Conservation (phyloP, 2,888 invertebrate genomes). For the Cerastis leucographa region DNA sequence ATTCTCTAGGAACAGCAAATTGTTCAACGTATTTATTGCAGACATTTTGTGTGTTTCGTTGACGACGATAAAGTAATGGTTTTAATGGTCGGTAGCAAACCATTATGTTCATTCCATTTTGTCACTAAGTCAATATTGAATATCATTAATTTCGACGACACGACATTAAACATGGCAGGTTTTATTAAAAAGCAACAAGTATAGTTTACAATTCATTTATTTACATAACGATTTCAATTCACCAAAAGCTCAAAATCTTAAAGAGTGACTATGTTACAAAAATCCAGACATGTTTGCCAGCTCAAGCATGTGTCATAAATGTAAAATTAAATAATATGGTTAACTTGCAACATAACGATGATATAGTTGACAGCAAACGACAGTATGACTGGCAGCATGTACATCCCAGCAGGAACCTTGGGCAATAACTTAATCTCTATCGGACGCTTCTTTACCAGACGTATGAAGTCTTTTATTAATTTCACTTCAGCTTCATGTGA, state of each 20-base stretch:
- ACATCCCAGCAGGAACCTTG: conserved; percentile 14
- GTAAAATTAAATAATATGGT: conserved; percentile 18
- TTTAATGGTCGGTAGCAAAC: neutral
- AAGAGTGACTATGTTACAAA: too few species aligned
- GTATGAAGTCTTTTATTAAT: conserved; percentile 24
- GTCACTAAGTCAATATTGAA: neutral
- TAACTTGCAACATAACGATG: conserved; percentile 23
- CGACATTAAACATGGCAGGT: neutral
- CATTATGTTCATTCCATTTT: neutral
- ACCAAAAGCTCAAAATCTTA: too few species aligned
- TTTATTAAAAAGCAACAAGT: too few species aligned
- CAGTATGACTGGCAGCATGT: conserved; percentile 7
- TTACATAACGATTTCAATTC: too few species aligned
- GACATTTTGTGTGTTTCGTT: conserved; percentile 14
- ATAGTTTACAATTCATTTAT: too few species aligned
- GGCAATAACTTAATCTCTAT: conserved; percentile 14
- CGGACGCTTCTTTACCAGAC: conserved; percentile 12
- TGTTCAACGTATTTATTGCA: conserved; percentile 7
- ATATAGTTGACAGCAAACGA: neutral
- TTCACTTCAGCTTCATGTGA: neutral
- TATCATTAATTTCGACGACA: neutral
- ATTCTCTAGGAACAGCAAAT: conserved; percentile 14
- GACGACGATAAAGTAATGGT: conserved; percentile 3
- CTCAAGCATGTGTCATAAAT: neutral
- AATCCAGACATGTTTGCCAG: too few species aligned